Evolutionary conservation across 2,888 invertebrate genomes (phyloP).

Genomic region (Erynnis tages): DNA sequence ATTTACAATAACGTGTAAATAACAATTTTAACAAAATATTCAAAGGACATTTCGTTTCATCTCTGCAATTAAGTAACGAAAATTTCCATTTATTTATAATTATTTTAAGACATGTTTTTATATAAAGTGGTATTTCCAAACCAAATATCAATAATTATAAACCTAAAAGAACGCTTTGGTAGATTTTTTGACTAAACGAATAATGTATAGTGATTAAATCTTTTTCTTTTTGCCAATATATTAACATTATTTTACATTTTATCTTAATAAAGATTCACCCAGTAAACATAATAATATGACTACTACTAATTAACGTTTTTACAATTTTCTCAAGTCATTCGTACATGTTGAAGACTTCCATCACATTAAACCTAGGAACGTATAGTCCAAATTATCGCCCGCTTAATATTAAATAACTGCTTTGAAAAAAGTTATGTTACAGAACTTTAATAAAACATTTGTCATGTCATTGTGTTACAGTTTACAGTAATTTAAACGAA

Average conservation of each 20-base stretch:
- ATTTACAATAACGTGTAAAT: slow-evolving; percentile 60
- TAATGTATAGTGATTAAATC: slow-evolving; percentile 24
- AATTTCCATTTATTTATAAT: slow-evolving; percentile 34
- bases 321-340: slow-evolving; percentile 32
- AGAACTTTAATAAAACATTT: slow-evolving; percentile 28
- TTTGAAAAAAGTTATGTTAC: slow-evolving; percentile 30
- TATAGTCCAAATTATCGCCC: slow-evolving; percentile 24
- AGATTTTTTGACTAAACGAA: slow-evolving; percentile 51
- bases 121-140: slow-evolving; percentile 32
- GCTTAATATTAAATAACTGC: slow-evolving; percentile 15
- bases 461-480: too few relatives aligned
- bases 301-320: slow-evolving; percentile 32
- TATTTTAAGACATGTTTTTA: slow-evolving; percentile 33
- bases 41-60: slow-evolving; percentile 32
- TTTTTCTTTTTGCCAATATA: slow-evolving; percentile 33
- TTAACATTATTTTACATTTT: slow-evolving; percentile 35
- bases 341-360: slow-evolving; percentile 16
- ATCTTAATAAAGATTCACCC: slow-evolving; percentile 23
- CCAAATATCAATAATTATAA: slow-evolving; percentile 30
- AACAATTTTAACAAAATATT: slow-evolving; percentile 67
- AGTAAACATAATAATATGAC: slow-evolving; percentile 21
- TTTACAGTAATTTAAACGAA: slow-evolving; percentile 18
- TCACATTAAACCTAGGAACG: slow-evolving; percentile 39
- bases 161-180: slow-evolving; percentile 52
- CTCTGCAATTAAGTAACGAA: slow-evolving; percentile 38